These are phyloP conservation scores for Misgurnus mizolepis DNA, from an alignment of 2,113 vertebrate species.

Conservation along the genomic window DNA sequence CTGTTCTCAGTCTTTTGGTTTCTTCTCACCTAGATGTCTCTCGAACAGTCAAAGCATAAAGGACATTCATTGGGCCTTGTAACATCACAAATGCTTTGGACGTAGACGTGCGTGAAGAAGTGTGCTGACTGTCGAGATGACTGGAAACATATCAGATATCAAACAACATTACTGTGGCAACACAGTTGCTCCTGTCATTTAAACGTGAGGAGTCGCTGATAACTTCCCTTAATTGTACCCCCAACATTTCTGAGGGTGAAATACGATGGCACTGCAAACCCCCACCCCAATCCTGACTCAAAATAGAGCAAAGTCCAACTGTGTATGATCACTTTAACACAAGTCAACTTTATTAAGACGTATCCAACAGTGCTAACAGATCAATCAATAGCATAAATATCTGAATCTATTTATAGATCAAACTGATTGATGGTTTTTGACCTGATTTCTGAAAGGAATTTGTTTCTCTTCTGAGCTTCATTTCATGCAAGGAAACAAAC, in stretches of 20 bases:
- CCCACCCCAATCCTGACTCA: background rate
- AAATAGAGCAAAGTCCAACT: background rate
- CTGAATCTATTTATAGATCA: background rate
- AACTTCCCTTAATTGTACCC: conserved; percentile 68
- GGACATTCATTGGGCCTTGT: background rate
- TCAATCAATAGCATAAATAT: background rate
- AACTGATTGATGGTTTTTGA: background rate
- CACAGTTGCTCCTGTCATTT: conserved; percentile 85
- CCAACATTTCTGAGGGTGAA: conserved; percentile 60
- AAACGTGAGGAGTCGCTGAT: conserved; percentile 63
- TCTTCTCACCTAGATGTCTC: background rate
- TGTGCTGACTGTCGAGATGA: conserved; percentile 63
- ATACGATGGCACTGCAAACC: conserved; percentile 17
- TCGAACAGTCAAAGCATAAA: background rate
- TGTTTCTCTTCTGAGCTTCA: background rate
- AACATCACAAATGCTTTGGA: background rate
- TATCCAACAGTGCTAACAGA: background rate
- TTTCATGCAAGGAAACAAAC: background rate
- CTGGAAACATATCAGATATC: conserved; percentile 30
- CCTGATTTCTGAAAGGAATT: background rate
- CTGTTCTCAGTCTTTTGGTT: background rate
- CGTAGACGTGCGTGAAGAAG: background rate
- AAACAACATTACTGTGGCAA: conserved; percentile 64
- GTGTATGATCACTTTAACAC: background rate
- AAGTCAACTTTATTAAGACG: background rate